Base-by-base conservation (phyloP, 2,888 invertebrate genomes). In the Liposcelis brunnea region DNA sequence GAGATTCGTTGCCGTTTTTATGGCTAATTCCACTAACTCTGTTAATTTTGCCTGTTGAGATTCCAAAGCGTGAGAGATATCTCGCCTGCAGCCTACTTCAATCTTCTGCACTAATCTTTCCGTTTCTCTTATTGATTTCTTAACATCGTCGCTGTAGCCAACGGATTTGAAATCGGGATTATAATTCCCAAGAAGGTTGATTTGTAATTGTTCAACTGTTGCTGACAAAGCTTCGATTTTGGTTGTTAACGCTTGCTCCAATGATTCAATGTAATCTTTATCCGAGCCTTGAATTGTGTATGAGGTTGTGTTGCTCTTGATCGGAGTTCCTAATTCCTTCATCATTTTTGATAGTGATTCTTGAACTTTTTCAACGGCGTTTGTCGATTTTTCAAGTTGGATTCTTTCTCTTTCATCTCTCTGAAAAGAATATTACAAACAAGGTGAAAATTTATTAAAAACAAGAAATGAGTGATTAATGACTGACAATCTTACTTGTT, bases 351-450 rank as follows among this genome's bases (percentile, higher is more conserved):
- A 16, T 19, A 40, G 11, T 5, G 40, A 19, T 44, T 56, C 63
- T 51, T 70, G 65, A 46, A 72, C 56, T 49, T 67, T 64, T 47
- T 69, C 65, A 21, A 79, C 61, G 2, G 69, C 66, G 48, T 75
- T 75, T 43, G 69, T 67, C 0, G 72, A 75, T 56, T 75, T 75
- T 54, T 74, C 72, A 50, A 75, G 67, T 43, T 75, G 74, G 35
- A 66, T 65, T 50, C 74, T 69, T 54, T 77, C 77, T 47, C 74
- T 64, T 57, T 77, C 77, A 54, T 79, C 77, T 60, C 71, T 75
- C 72, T 78, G 55, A 42, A 55, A 49, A 42, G 12, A 4, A n/a
- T n/a, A n/a, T n/a, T n/a, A n/a, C n/a, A n/a, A n/a, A n/a, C n/a
- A n/a, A n/a, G n/a, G n/a, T n/a, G n/a, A n/a, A n/a, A n/a, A n/a